Base-by-base conservation (phyloP, 2,888 invertebrate genomes). In the Troides oblongomaculatus region DNA sequence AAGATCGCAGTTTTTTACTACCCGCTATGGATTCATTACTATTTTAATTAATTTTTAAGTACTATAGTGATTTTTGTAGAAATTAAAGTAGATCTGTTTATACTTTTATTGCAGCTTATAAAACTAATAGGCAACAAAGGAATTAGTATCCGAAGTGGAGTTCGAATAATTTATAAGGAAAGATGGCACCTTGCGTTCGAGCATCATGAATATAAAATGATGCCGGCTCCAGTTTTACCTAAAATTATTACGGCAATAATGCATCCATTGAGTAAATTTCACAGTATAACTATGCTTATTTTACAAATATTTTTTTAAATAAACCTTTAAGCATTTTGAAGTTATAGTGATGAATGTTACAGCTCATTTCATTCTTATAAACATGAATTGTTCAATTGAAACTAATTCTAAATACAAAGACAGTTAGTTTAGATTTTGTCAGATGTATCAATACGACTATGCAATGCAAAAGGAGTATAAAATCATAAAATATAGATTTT, bases 121-220 rank as follows among this genome's bases (percentile, higher is more conserved):
- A 79, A 84, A 81, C 76, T 82, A 80, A 83, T 79, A 79, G 73
- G 79, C 71, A 76, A 88, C 86, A 87, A 87, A 86, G 84, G 82
- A 81, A 81, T 81, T 70, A 77, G 79, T 78, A 75, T 79, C 72
- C 77, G 76, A 80, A 83, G 82, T 78, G 79, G 79, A 81, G 78
- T 76, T 75, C 72, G 86, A 88, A 89, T 89, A 84, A 88, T 89
- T 89, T 86, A 90, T 89, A 79, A 84, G 84, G 78, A 81, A 80
- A 84, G 83, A 84, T 85, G 83, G 80, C 82, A 84, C 82, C 80
- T 78, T 77, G 77, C 78, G 78, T 80, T 80, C 76, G 76, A 75
- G 74, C 69, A 72, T 78, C 79, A 80, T 82, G 78, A 78, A 80
- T 79, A 75, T 76, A 74, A 78, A 76, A 77, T 76, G 73, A 62